These are phyloP conservation scores for Eupithecia inturbata DNA, from an alignment of 2,888 invertebrate genomes.

Conservation along the genomic window DNA sequence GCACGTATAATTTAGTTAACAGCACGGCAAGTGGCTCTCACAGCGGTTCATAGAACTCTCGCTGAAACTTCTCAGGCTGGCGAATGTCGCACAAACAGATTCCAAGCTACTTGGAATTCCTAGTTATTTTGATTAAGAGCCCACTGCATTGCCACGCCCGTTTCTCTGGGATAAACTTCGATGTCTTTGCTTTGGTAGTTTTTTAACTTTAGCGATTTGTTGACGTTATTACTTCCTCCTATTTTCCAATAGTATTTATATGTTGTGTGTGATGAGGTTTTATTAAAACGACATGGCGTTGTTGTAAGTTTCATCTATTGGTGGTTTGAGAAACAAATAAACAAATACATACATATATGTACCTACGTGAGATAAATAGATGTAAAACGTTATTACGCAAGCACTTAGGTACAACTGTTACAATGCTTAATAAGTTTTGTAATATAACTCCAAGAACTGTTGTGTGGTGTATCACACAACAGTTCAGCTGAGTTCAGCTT, in stretches of 20 bases:
- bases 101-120: constrained; percentile 35
- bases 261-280: neutral
- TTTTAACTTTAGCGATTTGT: neutral
- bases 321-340: neutral
- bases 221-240: neutral
- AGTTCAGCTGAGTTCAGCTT: neutral
- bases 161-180: constrained; percentile 20
- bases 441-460: neutral
- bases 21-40: constrained; percentile 56
- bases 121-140: constrained; percentile 39
- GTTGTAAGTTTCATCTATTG: neutral
- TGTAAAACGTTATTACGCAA: neutral
- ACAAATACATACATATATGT: neutral
- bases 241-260: neutral
- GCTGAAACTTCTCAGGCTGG: constrained; percentile 22
- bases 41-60: constrained; percentile 23
- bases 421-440: neutral
- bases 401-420: neutral
- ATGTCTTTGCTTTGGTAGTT: neutral
- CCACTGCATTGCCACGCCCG: constrained; percentile 17
- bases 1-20: constrained; percentile 64
- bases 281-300: neutral
- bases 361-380: neutral
- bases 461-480: neutral
- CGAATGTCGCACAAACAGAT: constrained; percentile 33